These are phyloP conservation scores for Heteromyza rotundicornis DNA, from an alignment of 2,888 invertebrate species.

Conservation along the genomic window DNA sequence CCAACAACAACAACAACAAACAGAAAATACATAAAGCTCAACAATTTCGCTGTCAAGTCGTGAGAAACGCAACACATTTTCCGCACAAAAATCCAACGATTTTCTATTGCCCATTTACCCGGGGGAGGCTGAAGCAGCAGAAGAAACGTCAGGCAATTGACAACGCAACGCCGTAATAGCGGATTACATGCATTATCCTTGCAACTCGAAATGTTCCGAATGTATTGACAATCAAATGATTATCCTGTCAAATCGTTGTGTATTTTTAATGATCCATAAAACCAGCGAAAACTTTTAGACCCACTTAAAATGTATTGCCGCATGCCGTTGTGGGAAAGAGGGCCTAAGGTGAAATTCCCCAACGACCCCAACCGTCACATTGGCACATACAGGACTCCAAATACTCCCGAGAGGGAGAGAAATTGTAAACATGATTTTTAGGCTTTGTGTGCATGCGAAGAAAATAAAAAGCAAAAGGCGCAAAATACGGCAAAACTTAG, in stretches of 20 bases:
- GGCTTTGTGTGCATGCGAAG: background rate
- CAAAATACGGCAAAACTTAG: background rate
- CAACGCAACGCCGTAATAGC: slow-evolving; percentile 54
- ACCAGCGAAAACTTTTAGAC: slow-evolving; percentile 39
- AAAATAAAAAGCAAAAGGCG: background rate
- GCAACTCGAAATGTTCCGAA: slow-evolving; percentile 35
- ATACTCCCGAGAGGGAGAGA: too few species aligned
- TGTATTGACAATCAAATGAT: slow-evolving; percentile 56
- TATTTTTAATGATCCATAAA: slow-evolving; percentile 31
- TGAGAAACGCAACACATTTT: slow-evolving; percentile 57
- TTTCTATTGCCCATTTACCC: background rate
- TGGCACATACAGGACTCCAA: too few species aligned
- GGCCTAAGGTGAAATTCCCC: too few species aligned
- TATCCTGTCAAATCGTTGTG: slow-evolving; percentile 38
- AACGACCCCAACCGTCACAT: too few species aligned
- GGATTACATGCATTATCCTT: slow-evolving; percentile 60
- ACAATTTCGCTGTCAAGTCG: slow-evolving; percentile 37
- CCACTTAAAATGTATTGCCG: slow-evolving; percentile 1
- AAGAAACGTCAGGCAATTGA: slow-evolving; percentile 40
- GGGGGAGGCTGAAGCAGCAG: background rate
- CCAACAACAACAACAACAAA: background rate
- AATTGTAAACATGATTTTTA: too few species aligned
- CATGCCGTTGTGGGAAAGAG: background rate
- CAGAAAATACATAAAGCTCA: slow-evolving; percentile 26
- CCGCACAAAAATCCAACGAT: slow-evolving; percentile 11